A percentile compares a stretch with the other conserved stretches of the same genome.
phyloP scores from a whole-genome alignment of 2,888 invertebrate species.

The Cheilosia urbana region DNA sequence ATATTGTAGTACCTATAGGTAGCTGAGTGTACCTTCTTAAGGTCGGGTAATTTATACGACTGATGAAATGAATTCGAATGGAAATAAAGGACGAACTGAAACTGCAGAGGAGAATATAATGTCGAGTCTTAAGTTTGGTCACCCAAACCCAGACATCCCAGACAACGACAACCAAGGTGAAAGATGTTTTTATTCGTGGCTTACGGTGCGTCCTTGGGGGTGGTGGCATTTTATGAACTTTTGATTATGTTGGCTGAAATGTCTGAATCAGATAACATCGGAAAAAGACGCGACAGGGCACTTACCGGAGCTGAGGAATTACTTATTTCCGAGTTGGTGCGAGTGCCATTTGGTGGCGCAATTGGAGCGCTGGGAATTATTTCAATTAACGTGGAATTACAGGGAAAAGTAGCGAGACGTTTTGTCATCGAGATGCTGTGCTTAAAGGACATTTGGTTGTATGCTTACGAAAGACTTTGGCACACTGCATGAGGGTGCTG shows the following conservation, averaged over 20 bases:
- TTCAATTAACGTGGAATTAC: constrained; percentile 51
- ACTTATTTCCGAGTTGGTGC: constrained; percentile 58
- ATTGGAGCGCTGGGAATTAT: constrained; percentile 58
- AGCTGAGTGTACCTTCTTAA: constrained; percentile 33
- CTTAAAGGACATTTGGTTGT: no score
- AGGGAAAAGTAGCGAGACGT: neutral
- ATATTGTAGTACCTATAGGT: constrained; percentile 1
- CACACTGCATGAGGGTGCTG: no score
- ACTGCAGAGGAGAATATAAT: constrained; percentile 47
- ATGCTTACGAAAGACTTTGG: no score
- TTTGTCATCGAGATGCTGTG: neutral
- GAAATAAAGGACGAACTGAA: constrained; percentile 58
- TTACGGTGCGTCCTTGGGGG: constrained; percentile 52
- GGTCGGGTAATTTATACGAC: constrained; percentile 67
- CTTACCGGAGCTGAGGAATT: constrained; percentile 63
- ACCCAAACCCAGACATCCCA: constrained; percentile 53
- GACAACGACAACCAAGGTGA: constrained; percentile 67
- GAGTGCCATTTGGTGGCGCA: constrained; percentile 43
- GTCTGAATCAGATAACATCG: constrained; percentile 70
- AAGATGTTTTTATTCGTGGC: constrained; percentile 67
- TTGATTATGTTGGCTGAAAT: constrained; percentile 65
- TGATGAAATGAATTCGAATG: constrained; percentile 67
- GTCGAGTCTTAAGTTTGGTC: constrained; percentile 67
- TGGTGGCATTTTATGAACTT: constrained; percentile 69
- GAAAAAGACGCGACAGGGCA: constrained; percentile 67